Evolutionary conservation across 2,888 invertebrate species (phyloP), one percentile per base, ranked within the genome.

Genomic region (Drosophila acutilabella): DNA sequence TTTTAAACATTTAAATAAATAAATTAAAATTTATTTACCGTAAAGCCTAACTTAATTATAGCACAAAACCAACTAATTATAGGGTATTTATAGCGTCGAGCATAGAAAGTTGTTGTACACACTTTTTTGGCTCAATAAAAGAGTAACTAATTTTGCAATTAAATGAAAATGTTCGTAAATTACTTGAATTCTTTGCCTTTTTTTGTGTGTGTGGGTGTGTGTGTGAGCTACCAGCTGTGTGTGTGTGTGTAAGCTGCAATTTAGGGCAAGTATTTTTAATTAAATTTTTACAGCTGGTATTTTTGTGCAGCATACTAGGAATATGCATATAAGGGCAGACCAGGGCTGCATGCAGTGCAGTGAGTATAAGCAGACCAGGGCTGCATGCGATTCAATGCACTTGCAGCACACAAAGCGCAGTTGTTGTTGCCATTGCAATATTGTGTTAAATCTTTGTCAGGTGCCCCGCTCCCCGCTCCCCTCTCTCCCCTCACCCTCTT

Each of bases 181-280:
- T 74, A 77, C 83, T 88, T 69, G 59, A 77, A 86, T 83, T 64
- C 71, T 86, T 83, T 44, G 42, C 14, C 66, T 20, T 45, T 62
- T 60, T 62, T 59, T 57, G 26, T 53, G 40, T 51, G 10, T 45
- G 14, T 48, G n/a, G n/a, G n/a, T n/a, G n/a, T n/a, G 23, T 47
- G 52, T 30, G 40, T 41, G 18, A 44, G 11, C 30, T 30, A 30
- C 30, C 30, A 30, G 30, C 30, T 18, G 18, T 54, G 10, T 40
- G 23, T 54, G 41, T 45, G 30, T 48, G 40, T 54, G 54, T 48
- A 8, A 23, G 56, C 18, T 56, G 65, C 73, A 68, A 86, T 83
- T 86, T 82, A 67, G 87, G 78, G 80, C 74, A 86, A 78, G 74
- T 80, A 84, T 84, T 84, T 83, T 88, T 84, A 84, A 84, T 84